Evolutionary conservation across 2,113 vertebrate species (phyloP), one percentile per base, ranked within the genome.

Genomic region (Poeciliopsis retropinna): DNA sequence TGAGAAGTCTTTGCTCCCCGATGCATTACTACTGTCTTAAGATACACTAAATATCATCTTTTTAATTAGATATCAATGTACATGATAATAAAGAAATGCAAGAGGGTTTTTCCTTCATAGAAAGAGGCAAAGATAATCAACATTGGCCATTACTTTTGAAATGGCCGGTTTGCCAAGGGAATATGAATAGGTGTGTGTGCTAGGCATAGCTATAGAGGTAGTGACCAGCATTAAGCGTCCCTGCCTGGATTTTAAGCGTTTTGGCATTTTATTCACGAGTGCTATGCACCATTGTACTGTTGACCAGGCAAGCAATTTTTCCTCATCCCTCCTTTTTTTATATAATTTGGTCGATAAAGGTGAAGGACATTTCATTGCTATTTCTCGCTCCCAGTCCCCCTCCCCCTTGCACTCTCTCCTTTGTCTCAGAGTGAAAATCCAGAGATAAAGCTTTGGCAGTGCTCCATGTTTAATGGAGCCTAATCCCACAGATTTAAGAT

Each of bases 381-480:
- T 83, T 89, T 86, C 72, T 83, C 78, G 78, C 81, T 74, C 69
- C 68, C 15, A 7, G 57, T 81, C 73, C 67, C 84, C 70, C 87
- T 73, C 83, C 85, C 87, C 84, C 79, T 78, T 25, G 11, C 72
- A 81, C 72, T 79, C 85, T 79, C 83, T 77, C 85, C 87, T 92
- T 87, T 88, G 91, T 92, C 91, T 93, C 88, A 78, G 78, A 90
- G 84, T 88, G 90, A 92, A 94, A 66, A 92, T 91, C 91, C 88
- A 72, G 73, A 92, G 89, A 94, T 94, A 93, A 94, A 93, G 88
- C 92, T 90, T 90, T 65, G 29, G 73, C 87, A 60, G 85, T 78
- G 89, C 90, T 92, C 86, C 82, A 87, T 94, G 92, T 94, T 95
- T 93, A 95, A 95, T 94, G 92, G 93, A 93, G 91, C 93, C 92